Base-by-base conservation (phyloP, 2,888 invertebrate genomes). In the Stenchaetothrips biformis region DNA sequence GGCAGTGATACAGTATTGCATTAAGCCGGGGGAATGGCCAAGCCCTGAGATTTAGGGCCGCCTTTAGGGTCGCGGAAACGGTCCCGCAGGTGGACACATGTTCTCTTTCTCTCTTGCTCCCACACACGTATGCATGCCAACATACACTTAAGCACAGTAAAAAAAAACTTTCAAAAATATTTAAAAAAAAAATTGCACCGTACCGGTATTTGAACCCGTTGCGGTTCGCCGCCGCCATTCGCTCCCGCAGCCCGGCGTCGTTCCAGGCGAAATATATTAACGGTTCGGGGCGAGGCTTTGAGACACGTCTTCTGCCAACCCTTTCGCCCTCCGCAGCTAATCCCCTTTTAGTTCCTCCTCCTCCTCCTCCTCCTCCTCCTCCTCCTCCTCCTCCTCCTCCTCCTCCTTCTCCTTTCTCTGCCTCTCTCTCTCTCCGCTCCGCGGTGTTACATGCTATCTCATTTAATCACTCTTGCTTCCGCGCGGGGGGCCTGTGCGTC, bases 401-500 rank as follows among this genome's bases (percentile, higher is more conserved):
- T 53, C 53, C 8, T 8, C n/a, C n/a, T n/a, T n/a, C n/a, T n/a
- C n/a, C n/a, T n/a, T n/a, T 18, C 18, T 18, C 18, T 18, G 53
- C 53, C 53, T 53, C 18, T 53, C 13, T 18, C 53, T 18, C 18
- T 53, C 53, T 18, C 18, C 18, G 13, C 53, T 11, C 8, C 53
- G 11, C 53, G 11, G 53, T 53, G 53, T 53, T 53, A 53, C 53
- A 21, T 25, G 67, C 21, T 67, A 67, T 67, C 67, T 21, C 21
- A n/a, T 67, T 67, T 67, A 67, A 67, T 67, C 67, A 67, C 67
- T 67, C 67, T 67, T 67, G n/a, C 21, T 67, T 67, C 67, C 67
- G 9, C 67, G 21, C 67, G 21, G n/a, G 21, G 9, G 9, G 7
- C 62, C 21, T 62, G n/a, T 62, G n/a, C 21, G n/a, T 62, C 62